Evolutionary conservation across 2,888 invertebrate genomes (phyloP), one percentile per base, ranked within the genome.

Genomic region (Amiota communis): DNA sequence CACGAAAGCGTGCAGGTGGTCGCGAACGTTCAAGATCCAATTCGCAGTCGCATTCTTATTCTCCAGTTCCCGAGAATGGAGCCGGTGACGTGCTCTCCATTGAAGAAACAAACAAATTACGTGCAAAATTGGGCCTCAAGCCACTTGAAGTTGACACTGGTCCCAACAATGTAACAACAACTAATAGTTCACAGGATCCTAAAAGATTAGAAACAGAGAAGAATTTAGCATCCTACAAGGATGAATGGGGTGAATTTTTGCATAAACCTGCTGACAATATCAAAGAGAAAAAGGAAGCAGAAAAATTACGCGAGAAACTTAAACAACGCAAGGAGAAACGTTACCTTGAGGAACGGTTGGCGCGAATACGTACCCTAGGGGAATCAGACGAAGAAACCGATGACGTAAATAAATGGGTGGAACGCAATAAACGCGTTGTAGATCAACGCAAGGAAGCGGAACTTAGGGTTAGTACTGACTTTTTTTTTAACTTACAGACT

Each of bases 111-210:
- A 98, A 98, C 90, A 95, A 94, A 79, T 90, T 99, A 12, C 92
- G 99, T 83, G 96, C 96, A 1, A 97, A 98, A 88, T 92, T 99
- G 36, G 99, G 99, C 0, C 91, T 99, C 51, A 98, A 97, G 87
- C 99, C 98, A 0, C 91, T 99, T 4, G 95, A 97, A 83, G 90
- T 95, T 0, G 91, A 92, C 13, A 77, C 85, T 3, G 88, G 87
- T 0, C 81, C 89, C 0, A 80, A 74, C 12, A 94, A 95, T 74
- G 94, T 79, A 9, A 47, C 80, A 49, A 15, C 77, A 36, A 11
- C 77, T 0, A 77, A 74, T 63, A 72, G 71, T 20, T 74, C 67
- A 57, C 79, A 80, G 0, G 77, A 81, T 3, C 78, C 47, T 23
- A 84, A 71, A 36, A 71, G 76, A 8, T 47, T 78, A 8, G 73